Percentiles rank a stretch among this genome's conserved stretches.
Conservation (phyloP, 2,797 vertebrate species). For the Enteromius paludinosus region DNA sequence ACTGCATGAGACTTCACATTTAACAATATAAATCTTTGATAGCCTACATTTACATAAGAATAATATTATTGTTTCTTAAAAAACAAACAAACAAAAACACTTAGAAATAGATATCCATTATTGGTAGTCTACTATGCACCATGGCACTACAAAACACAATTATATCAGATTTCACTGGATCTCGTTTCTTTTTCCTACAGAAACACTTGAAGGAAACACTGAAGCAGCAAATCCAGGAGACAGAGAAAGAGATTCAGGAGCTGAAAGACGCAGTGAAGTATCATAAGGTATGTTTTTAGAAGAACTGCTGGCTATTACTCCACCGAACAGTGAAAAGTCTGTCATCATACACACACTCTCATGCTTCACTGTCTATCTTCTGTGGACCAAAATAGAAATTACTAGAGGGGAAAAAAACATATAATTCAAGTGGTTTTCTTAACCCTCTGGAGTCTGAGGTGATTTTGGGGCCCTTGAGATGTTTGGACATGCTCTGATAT, state of each 20-base stretch:
- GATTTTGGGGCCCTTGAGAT: too few species aligned
- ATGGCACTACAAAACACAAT: neutral
- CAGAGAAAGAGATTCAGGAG: neutral
- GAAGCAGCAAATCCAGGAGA: neutral
- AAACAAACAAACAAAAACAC: neutral
- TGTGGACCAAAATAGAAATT: neutral
- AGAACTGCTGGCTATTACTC: neutral
- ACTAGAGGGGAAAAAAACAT: neutral
- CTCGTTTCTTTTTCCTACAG: neutral
- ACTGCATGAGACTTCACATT: neutral
- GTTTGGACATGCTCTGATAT: too few species aligned
- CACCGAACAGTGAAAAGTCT: neutral
- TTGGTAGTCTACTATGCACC: too few species aligned
- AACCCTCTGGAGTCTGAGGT: too few species aligned
- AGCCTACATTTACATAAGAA: neutral
- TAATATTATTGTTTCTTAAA: too few species aligned
- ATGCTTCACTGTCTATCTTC: neutral
- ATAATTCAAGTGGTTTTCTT: neutral
- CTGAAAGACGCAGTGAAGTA: neutral
- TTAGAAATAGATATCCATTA: too few species aligned
- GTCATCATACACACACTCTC: neutral
- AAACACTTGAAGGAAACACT: neutral
- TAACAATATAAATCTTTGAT: neutral
- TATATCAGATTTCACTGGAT: neutral
- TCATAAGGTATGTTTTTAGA: slow-evolving; percentile 6